Evolutionary conservation across 2,888 invertebrate genomes (phyloP).

Genomic region (Lithophane semibrunnea): DNA sequence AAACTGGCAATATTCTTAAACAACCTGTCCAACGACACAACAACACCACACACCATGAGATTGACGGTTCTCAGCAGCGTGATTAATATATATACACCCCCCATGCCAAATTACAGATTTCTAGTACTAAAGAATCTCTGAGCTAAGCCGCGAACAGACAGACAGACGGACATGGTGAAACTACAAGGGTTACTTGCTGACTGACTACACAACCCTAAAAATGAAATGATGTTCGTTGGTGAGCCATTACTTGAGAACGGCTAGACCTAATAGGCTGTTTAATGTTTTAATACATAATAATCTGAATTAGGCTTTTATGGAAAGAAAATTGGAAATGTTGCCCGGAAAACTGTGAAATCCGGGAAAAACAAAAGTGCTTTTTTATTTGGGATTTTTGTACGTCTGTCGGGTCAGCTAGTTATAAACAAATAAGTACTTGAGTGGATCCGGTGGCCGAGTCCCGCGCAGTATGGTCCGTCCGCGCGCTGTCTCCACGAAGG

Average conservation of each 20-base stretch:
- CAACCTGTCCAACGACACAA: no score
- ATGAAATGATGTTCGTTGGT: neutral
- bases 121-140: neutral
- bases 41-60: no score
- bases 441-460: slow-evolving; percentile 82
- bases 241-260: no score
- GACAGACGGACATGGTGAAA: no score
- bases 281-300: neutral
- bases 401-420: no score
- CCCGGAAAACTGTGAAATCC: no score
- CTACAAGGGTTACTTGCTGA: neutral
- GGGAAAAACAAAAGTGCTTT: neutral
- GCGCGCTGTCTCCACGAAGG: slow-evolving; percentile 82
- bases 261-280: no score
- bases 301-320: neutral
- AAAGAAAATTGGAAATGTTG: no score
- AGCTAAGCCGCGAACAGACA: neutral
- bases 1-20: no score
- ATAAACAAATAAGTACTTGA: slow-evolving; percentile 70
- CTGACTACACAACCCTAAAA: neutral
- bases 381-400: no score
- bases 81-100: neutral
- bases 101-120: neutral
- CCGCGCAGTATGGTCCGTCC: slow-evolving; percentile 88
- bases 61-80: no score